Evolutionary conservation across 1,140 invertebrate species (phyloP).

Genomic region (Hyles vespertilio): DNA sequence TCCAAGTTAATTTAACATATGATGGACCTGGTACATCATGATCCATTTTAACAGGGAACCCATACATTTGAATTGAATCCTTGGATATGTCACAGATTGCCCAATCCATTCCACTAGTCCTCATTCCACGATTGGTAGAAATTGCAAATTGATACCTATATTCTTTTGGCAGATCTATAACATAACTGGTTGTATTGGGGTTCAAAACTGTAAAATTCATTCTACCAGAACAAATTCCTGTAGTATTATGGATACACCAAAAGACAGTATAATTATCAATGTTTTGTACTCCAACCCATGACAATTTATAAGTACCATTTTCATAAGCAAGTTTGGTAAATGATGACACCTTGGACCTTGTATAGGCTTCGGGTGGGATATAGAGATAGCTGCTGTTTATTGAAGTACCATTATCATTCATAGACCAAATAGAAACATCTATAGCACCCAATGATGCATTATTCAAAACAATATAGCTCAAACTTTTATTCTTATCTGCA

Average conservation of each 20-base stretch:
- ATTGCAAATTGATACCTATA: conserved; percentile 80
- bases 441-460: conserved; percentile 48
- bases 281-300: conserved; percentile 78
- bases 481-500: conserved; percentile 56
- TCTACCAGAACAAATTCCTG: conserved; percentile 50
- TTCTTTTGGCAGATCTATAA: conserved; percentile 57
- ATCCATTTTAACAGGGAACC: conserved; percentile 79
- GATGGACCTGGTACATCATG: conserved; percentile 76
- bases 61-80: conserved; percentile 80
- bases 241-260: conserved; percentile 78
- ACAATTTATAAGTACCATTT: conserved; percentile 81
- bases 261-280: conserved; percentile 82
- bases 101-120: conserved; percentile 87
- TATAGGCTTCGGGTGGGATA: conserved; percentile 77
- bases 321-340: conserved; percentile 80
- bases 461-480: conserved; percentile 51
- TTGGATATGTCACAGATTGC: conserved; percentile 85
- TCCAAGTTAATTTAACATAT: conserved; percentile 81
- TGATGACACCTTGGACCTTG: conserved; percentile 79
- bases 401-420: conserved; percentile 78
- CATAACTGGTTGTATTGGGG: conserved; percentile 46
- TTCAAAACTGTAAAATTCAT: conserved; percentile 56
- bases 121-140: conserved; percentile 79
- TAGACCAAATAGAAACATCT: conserved; percentile 67
- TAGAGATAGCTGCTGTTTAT: conserved; percentile 75